These are phyloP conservation scores for Adelosebastes latens DNA, from an alignment of 2,797 vertebrate genomes.

Conservation along the genomic window DNA sequence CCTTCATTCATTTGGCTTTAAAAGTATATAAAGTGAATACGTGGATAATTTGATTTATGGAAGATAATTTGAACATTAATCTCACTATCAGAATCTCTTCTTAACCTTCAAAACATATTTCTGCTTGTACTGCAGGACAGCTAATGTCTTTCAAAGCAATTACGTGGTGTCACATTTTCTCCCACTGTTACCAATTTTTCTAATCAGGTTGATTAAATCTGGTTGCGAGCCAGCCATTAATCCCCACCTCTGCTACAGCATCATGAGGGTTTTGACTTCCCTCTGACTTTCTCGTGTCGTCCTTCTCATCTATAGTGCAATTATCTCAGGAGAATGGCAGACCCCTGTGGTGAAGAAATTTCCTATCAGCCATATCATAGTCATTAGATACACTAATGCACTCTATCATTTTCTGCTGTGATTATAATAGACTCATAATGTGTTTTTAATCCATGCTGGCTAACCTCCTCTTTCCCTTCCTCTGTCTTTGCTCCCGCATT, in stretches of 20 bases:
- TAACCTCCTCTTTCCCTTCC: slow-evolving; percentile 1
- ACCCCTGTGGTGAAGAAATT: slow-evolving; percentile 49
- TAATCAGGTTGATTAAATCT: slow-evolving; percentile 52
- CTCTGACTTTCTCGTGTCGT: slow-evolving; percentile 18
- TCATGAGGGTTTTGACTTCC: slow-evolving; percentile 21
- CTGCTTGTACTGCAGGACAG: not conserved
- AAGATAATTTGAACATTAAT: not conserved
- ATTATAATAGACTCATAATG: slow-evolving; percentile 56
- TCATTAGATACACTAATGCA: slow-evolving; percentile 61
- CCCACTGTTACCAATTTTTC: slow-evolving; percentile 10
- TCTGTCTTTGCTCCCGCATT: not conserved
- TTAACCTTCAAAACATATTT: not conserved
- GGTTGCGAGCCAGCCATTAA: slow-evolving; percentile 25
- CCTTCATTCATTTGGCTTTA: not conserved
- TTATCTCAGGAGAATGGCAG: slow-evolving; percentile 42
- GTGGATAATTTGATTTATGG: not conserved
- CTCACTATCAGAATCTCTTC: not conserved
- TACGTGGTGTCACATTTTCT: not conserved
- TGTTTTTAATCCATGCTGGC: slow-evolving; percentile 42
- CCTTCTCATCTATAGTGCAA: slow-evolving; percentile 41
- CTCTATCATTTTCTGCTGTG: slow-evolving; percentile 50
- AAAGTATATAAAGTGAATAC: not conserved
- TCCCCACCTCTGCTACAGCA: slow-evolving; percentile 21
- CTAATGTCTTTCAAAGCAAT: slow-evolving; percentile 1
- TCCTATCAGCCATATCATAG: slow-evolving; percentile 49